Base-by-base conservation (phyloP, 2,888 invertebrate species). In the Xanthostigma xanthostigma region DNA sequence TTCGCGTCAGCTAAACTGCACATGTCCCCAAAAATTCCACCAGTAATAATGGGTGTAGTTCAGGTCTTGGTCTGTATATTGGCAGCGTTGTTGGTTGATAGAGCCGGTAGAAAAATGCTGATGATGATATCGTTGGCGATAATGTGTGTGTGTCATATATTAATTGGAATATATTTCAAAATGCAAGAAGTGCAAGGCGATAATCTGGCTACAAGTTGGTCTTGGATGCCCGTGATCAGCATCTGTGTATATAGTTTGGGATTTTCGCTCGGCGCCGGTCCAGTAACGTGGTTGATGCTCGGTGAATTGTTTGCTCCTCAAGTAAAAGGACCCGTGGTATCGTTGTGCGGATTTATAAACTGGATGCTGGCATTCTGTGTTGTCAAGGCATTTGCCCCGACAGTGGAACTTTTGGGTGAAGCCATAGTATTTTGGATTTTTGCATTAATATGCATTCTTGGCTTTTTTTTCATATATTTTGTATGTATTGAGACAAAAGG, bases 11-110 rank as follows among this genome's bases (percentile, higher is more conserved):
- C 85, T 9, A 82, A 82, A 33, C 79, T 78, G 50, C 64, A 74
- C n/a, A 66, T 84, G 50, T 59, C 71, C 53, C 71, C 82, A 0
- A 71, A 72, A 9, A 58, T 77, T 8, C 79, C 83, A 11, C 78
- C 86, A 17, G 84, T 90, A 51, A 74, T 85, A 37, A 78, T 91
- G 3, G 87, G 85, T 0, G 66, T 79, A 0, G 84, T 89, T 1
- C 89, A 90, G 65, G 83, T 82, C 9, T 59, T 78, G 2, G 79
- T 80, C 61, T 82, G 84, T 0, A 71, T 75, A 35, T 63, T 74
- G 0, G 78, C 84, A 0, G 78, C 82, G 0, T 55, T 80, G n/a
- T 64, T 85, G 0, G 76, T 87, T 10, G 92, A 92, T 53, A 75
- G 74, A 48, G 81, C 82, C 8, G 92, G 92, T 0, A 72, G 92